Evolutionary conservation across 1,140 invertebrate genomes (phyloP).

Genomic region (Octopus sinensis): DNA sequence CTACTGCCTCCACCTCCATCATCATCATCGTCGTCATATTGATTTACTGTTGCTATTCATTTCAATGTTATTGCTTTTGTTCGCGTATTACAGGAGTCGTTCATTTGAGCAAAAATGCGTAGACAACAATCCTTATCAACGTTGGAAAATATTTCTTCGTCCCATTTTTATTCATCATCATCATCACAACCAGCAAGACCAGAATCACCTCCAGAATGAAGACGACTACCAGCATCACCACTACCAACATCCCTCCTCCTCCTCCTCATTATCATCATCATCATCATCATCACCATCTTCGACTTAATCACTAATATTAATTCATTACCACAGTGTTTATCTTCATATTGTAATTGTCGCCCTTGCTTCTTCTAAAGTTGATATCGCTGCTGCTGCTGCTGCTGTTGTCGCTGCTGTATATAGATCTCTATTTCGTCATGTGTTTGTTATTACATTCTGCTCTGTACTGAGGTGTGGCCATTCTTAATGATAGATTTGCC

Average conservation of each 20-base stretch:
- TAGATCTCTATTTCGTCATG: too few relatives aligned
- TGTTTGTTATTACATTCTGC: too few relatives aligned
- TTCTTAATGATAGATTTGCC: too few relatives aligned
- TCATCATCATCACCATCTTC: too few relatives aligned
- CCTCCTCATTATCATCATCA: constrained; percentile 19
- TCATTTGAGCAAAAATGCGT: background rate
- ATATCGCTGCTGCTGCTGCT: too few relatives aligned
- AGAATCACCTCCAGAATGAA: constrained; percentile 16
- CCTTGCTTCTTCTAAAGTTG: too few relatives aligned
- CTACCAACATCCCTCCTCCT: constrained; percentile 8
- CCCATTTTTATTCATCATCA: constrained; percentile 15
- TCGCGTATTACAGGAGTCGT: background rate
- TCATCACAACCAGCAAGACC: too few relatives aligned
- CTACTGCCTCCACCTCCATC: constrained; percentile 14
- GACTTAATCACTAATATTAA: background rate
- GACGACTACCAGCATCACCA: constrained; percentile 9
- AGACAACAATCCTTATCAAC: background rate
- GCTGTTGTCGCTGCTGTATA: too few relatives aligned
- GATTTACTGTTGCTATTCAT: background rate
- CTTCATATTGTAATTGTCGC: too few relatives aligned
- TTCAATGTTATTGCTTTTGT: background rate
- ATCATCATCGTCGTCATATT: constrained; percentile 6
- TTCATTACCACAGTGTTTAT: background rate
- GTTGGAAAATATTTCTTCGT: constrained; percentile 1
- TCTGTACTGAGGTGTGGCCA: too few relatives aligned